Conservation (phyloP, 1,140 invertebrate genomes). For the Venturia canescens region DNA sequence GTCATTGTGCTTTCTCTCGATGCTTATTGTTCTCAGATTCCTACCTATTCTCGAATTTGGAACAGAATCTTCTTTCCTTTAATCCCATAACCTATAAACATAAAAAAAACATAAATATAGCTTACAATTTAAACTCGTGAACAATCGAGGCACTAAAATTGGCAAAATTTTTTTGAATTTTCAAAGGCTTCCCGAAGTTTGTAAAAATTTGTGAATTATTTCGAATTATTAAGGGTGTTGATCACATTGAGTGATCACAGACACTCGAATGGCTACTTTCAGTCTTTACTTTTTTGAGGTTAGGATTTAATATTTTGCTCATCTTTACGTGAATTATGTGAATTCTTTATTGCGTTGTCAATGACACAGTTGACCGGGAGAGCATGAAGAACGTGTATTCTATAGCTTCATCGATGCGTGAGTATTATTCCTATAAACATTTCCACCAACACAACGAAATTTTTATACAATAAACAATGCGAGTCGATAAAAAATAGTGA, state of each 20-base stretch:
- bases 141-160: too few species aligned
- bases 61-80: neutral
- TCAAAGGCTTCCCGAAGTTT: too few species aligned
- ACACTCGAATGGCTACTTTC: too few species aligned
- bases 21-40: neutral
- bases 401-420: neutral
- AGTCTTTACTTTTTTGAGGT: too few species aligned
- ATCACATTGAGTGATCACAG: too few species aligned
- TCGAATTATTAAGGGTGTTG: too few species aligned
- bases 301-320: neutral
- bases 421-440: slow-evolving; percentile 4
- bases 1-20: slow-evolving; percentile 27
- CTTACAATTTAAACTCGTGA: too few species aligned
- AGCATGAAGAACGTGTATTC: slow-evolving; percentile 14
- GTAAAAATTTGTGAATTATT: too few species aligned
- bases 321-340: neutral
- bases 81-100: too few species aligned
- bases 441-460: neutral
- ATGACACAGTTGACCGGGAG: slow-evolving; percentile 22
- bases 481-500: too few species aligned
- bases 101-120: too few species aligned
- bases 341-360: slow-evolving; percentile 1
- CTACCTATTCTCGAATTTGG: neutral
- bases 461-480: neutral
- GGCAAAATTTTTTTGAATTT: too few species aligned